Conservation (phyloP, 2,888 invertebrate genomes). For the Pristionchus arcanus region DNA sequence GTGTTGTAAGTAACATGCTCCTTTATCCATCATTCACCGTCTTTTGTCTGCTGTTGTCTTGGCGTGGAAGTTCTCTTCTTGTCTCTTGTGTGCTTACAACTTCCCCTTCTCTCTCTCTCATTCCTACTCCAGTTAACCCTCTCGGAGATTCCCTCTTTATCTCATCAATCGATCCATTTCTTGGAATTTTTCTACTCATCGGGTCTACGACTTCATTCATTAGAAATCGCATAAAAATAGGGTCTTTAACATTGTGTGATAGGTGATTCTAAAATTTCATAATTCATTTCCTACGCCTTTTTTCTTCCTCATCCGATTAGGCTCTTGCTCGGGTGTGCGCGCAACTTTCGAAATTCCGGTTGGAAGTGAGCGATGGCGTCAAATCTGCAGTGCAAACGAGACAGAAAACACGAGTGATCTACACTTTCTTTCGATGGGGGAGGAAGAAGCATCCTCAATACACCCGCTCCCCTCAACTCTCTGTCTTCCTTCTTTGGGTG, state of each 20-base stretch:
- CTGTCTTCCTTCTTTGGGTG: not conserved
- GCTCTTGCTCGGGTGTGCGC: not conserved
- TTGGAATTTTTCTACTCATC: not conserved
- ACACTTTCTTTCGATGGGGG: constrained; percentile 9
- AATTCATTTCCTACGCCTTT: too few relatives aligned
- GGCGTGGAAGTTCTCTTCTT: not conserved
- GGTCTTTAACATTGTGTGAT: too few relatives aligned
- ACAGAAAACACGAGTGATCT: constrained; percentile 22
- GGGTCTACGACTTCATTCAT: not conserved
- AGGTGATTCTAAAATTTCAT: too few relatives aligned
- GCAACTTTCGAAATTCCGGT: constrained; percentile 22
- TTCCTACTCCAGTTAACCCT: constrained; percentile 6
- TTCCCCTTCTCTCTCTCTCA: constrained; percentile 6
- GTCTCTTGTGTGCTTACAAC: constrained; percentile 49
- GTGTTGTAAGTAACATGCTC: too few relatives aligned
- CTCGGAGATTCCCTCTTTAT: constrained; percentile 22
- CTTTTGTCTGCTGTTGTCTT: not conserved
- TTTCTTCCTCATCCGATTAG: not conserved
- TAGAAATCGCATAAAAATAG: too few relatives aligned
- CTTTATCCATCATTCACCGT: not conserved
- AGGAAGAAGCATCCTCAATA: not conserved
- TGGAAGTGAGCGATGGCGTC: constrained; percentile 7
- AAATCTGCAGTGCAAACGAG: constrained; percentile 17
- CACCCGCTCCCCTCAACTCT: not conserved
- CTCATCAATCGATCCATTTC: not conserved